Conservation (phyloP, 2,888 invertebrate species). For the Amphiduros pacificus region DNA sequence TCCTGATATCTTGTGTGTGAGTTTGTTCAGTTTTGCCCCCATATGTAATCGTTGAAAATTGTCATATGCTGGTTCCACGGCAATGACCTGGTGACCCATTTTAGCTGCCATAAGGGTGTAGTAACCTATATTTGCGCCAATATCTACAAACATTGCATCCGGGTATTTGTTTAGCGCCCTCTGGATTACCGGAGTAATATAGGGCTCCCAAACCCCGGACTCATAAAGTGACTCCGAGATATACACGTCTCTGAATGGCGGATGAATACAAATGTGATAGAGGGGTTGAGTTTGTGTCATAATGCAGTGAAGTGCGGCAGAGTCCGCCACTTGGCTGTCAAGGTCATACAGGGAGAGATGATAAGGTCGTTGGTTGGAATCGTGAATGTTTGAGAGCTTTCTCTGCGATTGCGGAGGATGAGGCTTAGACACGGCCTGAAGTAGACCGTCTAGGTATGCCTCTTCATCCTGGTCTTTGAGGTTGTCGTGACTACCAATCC, state of each 20-base stretch:
- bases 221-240: conserved; percentile 40
- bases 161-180: conserved; percentile 33
- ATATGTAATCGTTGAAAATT: conserved; percentile 35
- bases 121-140: conserved; percentile 55
- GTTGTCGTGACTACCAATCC: no score
- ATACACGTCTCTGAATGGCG: conserved; percentile 36
- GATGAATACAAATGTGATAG: conserved; percentile 42
- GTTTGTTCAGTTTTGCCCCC: conserved; percentile 30
- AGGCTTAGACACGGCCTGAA: no score
- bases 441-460: no score
- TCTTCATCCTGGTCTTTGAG: no score
- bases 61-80: conserved; percentile 48
- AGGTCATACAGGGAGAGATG: no score
- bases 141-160: conserved; percentile 42
- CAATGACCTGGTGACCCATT: conserved; percentile 45
- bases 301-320: no score
- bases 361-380: no score
- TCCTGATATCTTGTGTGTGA: conserved; percentile 33
- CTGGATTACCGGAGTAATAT: conserved; percentile 39
- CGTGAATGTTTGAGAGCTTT: no score
- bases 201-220: conserved; percentile 48
- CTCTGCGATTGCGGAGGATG: no score
- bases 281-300: conserved; percentile 33
- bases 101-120: conserved; percentile 47
- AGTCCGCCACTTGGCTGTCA: no score